A percentile compares a stretch with the other conserved stretches of the same genome.
phyloP scores from a whole-genome alignment of 2,797 vertebrate genomes.

The Poeciliopsis infans region DNA sequence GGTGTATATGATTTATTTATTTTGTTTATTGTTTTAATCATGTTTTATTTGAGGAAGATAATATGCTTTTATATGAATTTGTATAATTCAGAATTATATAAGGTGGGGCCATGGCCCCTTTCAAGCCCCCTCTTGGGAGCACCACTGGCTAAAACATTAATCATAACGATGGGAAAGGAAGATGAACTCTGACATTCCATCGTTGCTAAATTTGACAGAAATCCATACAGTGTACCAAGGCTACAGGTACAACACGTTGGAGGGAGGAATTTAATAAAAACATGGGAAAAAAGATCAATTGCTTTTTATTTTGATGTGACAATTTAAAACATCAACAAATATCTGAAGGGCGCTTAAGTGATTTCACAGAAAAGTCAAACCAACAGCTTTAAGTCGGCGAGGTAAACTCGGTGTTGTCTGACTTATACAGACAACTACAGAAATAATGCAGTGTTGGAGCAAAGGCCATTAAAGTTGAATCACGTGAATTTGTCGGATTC shows the following conservation, averaged over 20 bases:
- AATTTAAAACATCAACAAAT: not conserved
- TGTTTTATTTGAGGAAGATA: no score
- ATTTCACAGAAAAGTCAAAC: not conserved
- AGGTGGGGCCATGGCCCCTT: no score
- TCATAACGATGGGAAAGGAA: not conserved
- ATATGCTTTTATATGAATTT: no score
- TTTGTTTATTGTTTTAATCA: no score
- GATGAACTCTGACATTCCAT: not conserved
- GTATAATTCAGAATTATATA: no score
- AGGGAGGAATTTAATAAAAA: not conserved
- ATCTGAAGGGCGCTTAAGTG: not conserved
- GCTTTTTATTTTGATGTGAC: not conserved
- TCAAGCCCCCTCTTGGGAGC: no score
- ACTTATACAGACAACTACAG: not conserved
- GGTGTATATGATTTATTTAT: no score
- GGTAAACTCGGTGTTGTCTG: conserved; percentile 55
- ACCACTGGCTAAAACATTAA: not conserved
- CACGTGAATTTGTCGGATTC: conserved; percentile 37
- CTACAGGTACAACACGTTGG: not conserved
- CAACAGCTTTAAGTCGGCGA: not conserved
- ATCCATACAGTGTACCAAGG: not conserved
- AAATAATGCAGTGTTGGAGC: conserved; percentile 9
- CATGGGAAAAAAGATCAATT: not conserved
- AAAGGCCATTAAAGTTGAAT: conserved; percentile 36
- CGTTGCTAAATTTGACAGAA: not conserved